Base-by-base conservation (phyloP, 1,140 invertebrate genomes). In the Drosophila suzukii region DNA sequence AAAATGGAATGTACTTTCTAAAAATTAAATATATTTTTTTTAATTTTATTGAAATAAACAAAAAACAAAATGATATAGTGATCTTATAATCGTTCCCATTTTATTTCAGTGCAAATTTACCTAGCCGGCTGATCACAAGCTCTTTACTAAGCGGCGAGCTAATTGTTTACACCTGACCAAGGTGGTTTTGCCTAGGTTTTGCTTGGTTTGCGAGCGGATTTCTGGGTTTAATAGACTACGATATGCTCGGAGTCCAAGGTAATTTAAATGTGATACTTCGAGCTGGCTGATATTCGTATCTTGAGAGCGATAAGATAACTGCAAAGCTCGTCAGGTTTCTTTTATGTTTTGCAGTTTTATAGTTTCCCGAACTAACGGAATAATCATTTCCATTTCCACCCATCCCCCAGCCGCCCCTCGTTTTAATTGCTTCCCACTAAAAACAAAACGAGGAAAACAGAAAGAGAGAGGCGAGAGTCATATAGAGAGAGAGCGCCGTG, bases 321-420 rank as follows among this genome's bases (percentile, higher is more conserved):
- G 53, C 54, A 12, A 63, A 79, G 70, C 72, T 63, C 72, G 41
- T 71, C 57, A 71, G 70, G 67, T 58, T 53, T 75, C 46, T 49
- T 71, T 53, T 39, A 46, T 68, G 53, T 38, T 77, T 74, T 78
- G 78, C 82, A 86, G 78, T 75, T 85, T 41, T 86, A 86, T 81
- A 85, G 81, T 85, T 85, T 81, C 74, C 50, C 49, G 24, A 72
- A 65, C 47, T 8, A 36, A 56, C 39, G 47, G 58, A 56, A 55
- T 44, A 61, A 54, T 66, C 51, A 67, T 32, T 47, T 24, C 46
- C 51, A 67, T 32, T 47, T 24, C 46, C 24, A 8, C 27, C 27
- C 15, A 8, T 6, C 24, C 24, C 24, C 30, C 44, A 11, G 13
- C 38, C 30, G 8, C 34, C 34, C 27, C 34, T 44, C 12, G 8